phyloP scores from a whole-genome alignment of 2,113 vertebrate species.

The Notothenia rossii region DNA sequence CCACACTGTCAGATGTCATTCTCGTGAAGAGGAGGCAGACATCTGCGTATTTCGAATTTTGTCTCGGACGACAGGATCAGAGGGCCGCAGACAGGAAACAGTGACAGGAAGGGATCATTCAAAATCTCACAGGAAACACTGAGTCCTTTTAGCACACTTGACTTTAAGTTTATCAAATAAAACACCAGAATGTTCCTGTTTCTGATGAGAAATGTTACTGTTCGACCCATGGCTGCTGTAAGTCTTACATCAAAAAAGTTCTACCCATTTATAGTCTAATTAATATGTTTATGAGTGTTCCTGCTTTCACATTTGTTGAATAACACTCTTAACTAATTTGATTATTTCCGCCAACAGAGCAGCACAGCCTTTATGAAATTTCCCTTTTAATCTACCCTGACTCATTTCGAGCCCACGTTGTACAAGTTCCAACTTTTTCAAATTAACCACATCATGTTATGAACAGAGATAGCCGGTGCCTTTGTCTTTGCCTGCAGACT shows the following conservation, averaged over 20 bases:
- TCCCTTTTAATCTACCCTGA: not conserved
- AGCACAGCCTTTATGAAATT: not conserved
- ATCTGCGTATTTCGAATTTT: constrained; percentile 58
- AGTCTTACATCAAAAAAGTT: not conserved
- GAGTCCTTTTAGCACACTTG: too few relatives aligned
- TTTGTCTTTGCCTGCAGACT: not conserved
- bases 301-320: constrained; percentile 30
- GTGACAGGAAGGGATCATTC: constrained; percentile 14
- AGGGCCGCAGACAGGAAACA: not conserved
- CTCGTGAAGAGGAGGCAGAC: constrained; percentile 45
- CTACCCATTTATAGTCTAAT: constrained; percentile 20
- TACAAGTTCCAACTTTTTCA: not conserved
- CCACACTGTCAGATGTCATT: constrained; percentile 67
- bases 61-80: constrained; percentile 6
- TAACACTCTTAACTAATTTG: constrained; percentile 34
- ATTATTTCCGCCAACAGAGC: constrained; percentile 19
- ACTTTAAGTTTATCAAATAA: too few relatives aligned
- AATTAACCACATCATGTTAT: not conserved
- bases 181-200: too few relatives aligned
- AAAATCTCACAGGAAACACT: not conserved
- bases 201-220: not conserved
- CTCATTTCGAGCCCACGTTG: constrained; percentile 1
- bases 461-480: not conserved
- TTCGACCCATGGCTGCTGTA: too few relatives aligned
- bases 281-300: constrained; percentile 20